Conservation (phyloP, 92 coral and sea anemone genomes). For the Porites lobata region DNA sequence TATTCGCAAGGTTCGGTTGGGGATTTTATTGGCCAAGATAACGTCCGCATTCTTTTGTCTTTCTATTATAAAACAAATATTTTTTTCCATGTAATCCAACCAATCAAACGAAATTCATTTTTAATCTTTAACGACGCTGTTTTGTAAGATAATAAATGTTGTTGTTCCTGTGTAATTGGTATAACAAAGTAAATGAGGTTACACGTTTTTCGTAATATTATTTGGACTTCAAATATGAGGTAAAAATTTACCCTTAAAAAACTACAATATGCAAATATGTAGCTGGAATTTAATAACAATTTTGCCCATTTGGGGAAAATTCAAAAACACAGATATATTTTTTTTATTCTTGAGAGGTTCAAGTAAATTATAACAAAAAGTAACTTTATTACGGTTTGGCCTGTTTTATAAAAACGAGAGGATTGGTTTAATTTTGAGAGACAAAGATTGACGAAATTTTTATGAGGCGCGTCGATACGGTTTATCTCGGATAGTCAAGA, state of each 20-base stretch:
- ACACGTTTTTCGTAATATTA: not conserved
- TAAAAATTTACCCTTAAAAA: not conserved
- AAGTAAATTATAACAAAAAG: too few species aligned
- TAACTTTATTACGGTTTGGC: too few species aligned
- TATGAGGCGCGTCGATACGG: too few species aligned
- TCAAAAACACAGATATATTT: too few species aligned
- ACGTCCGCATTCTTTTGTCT: constrained; percentile 48
- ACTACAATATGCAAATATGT: not conserved
- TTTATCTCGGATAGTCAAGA: too few species aligned
- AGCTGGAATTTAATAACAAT: too few species aligned
- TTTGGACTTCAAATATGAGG: not conserved
- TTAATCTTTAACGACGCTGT: not conserved
- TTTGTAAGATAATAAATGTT: constrained; percentile 26
- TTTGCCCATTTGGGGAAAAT: not conserved
- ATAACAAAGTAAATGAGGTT: constrained; percentile 1
- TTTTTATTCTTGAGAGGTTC: too few species aligned
- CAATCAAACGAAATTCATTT: constrained; percentile 23
- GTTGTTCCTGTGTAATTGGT: constrained; percentile 17
- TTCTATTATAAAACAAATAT: constrained; percentile 39
- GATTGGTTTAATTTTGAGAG: too few species aligned
- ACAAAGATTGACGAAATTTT: too few species aligned
- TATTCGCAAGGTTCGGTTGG: constrained; percentile 36
- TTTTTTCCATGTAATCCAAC: not conserved
- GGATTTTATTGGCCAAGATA: constrained; percentile 61
- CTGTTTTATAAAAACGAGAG: too few species aligned